A percentile compares a stretch with the other conserved stretches of the same genome.
phyloP scores from a whole-genome alignment of 53 echinoderm and acorn worm species.

The Pentamera pediparva region DNA sequence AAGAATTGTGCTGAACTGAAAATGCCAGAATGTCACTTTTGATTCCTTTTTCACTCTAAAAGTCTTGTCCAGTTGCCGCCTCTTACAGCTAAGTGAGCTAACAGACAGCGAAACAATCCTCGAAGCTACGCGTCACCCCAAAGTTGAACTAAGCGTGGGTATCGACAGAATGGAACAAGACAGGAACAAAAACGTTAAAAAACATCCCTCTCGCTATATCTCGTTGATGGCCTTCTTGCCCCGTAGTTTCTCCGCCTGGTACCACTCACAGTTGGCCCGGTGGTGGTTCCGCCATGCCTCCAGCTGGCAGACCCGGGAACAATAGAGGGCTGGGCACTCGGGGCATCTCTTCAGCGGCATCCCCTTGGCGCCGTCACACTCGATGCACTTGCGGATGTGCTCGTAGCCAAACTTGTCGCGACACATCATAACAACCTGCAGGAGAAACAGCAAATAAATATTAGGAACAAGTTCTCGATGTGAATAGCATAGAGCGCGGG shows the following conservation, averaged over 20 bases:
- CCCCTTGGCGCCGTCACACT: conserved; percentile 58
- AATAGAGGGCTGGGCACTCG: conserved; percentile 78
- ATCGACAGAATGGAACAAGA: no score
- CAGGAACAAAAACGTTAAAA: no score
- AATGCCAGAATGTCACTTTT: no score
- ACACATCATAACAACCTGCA: conserved; percentile 61
- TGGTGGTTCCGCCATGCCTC: conserved; percentile 77
- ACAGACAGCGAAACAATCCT: no score
- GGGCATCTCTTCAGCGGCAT: conserved; percentile 72
- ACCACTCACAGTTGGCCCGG: conserved; percentile 49
- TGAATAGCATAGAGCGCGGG: not conserved
- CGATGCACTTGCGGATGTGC: conserved; percentile 59
- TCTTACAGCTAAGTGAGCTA: no score
- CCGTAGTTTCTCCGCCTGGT: not conserved
- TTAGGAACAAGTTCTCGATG: not conserved
- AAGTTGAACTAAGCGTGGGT: no score
- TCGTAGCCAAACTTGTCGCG: conserved; percentile 55
- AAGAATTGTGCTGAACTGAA: no score
- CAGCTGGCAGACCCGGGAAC: conserved; percentile 74
- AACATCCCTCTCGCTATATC: not conserved
- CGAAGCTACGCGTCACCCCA: no score
- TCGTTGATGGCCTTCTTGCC: not conserved
- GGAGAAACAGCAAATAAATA: not conserved
- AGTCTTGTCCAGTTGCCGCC: no score
- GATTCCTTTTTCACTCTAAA: no score